Evolutionary conservation across 1,140 invertebrate species (phyloP).

Genomic region (Dendrolimus punctatus): DNA sequence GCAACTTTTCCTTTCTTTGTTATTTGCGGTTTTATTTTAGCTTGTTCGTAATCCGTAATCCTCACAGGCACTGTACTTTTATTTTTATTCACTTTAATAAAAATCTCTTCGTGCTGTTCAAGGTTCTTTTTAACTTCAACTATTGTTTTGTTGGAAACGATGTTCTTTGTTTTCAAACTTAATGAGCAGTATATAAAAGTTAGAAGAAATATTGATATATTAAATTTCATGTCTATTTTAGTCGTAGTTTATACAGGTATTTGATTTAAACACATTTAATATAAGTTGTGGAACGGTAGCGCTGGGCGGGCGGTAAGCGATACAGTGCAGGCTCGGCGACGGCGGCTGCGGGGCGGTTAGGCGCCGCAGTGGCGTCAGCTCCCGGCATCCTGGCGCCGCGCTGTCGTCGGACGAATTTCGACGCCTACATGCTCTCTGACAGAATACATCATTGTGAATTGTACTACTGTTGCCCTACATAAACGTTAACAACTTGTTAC

Average conservation of each 20-base stretch:
- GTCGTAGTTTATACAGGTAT: not conserved
- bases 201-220: not conserved
- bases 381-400: slow-evolving; percentile 25
- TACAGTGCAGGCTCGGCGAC: slow-evolving; percentile 11
- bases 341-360: not conserved
- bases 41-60: slow-evolving; percentile 38
- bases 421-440: slow-evolving; percentile 1
- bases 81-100: slow-evolving; percentile 32
- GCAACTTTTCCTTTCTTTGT: slow-evolving; percentile 19
- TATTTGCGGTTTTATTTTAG: slow-evolving; percentile 21
- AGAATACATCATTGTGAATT: too few relatives aligned
- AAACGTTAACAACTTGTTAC: too few relatives aligned
- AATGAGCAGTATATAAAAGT: slow-evolving; percentile 1
- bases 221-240: slow-evolving; percentile 1
- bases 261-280: not conserved
- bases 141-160: slow-evolving; percentile 17
- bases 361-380: slow-evolving; percentile 9
- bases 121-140: slow-evolving; percentile 39
- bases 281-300: not conserved
- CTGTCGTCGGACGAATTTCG: not conserved
- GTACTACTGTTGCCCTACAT: too few relatives aligned
- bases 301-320: slow-evolving; percentile 5
- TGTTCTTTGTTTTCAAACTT: slow-evolving; percentile 14
- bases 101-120: slow-evolving; percentile 34
- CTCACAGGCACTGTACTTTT: slow-evolving; percentile 37